Evolutionary conservation across 2,797 vertebrate species (phyloP), one percentile per base, ranked within the genome.

Genomic region (Paramormyrops hopkinsi): DNA sequence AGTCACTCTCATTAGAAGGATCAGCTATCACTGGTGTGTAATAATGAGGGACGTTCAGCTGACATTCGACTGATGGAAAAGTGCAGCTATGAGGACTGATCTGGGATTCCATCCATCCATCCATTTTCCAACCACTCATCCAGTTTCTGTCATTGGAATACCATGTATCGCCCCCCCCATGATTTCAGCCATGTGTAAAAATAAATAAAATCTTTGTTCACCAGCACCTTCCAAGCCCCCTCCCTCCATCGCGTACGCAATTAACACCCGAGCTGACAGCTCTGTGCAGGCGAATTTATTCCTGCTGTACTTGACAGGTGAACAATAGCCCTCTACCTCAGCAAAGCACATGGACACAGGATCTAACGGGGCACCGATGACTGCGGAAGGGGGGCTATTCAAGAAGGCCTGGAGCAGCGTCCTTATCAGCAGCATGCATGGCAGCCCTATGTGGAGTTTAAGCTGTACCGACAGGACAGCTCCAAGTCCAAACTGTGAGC

Each of bases 231-330:
- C 50, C 83, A 29, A 12, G 46, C 25, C 25, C 22, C 25, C 51
- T 17, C 19, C 46, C 46, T 5, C n/a, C 14, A 56, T 56, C 25
- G 33, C 4, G 5, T 17, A 19, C 14, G 29, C 51, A 86, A 86
- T 56, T 25, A 86, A 37, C 85, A 9, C 25, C 54, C 22, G 37
- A 17, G 85, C 85, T 86, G 85, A 37, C 22, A 25, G 85, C 51
- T 56, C 25, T 37, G 25, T 33, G 37, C 88, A 90, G 90, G 79
- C 89, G 90, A 88, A 84, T 90, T 91, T 93, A 90, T 90, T 90
- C 90, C 19, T 25, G 88, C 89, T 91, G 89, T 89, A 92, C 87
- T 29, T 90, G 92, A 92, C 92, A 93, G 91, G 54, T 82, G 91
- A 89, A 93, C 92, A 89, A 85, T 87, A 85, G 90, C 85, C 85